phyloP scores from a whole-genome alignment of 2,797 vertebrate genomes.

The Brachyalestes nurse region DNA sequence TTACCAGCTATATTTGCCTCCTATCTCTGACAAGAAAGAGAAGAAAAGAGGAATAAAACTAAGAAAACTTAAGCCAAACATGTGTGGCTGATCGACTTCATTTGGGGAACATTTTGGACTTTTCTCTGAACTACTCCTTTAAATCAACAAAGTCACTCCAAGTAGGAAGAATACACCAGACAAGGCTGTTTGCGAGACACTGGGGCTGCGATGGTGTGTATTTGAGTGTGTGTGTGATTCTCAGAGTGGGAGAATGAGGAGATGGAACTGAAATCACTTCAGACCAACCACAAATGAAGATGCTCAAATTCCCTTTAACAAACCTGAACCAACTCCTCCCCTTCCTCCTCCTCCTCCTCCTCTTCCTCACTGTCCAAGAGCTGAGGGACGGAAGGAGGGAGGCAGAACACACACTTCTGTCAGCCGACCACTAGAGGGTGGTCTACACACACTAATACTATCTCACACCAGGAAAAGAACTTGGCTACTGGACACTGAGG shows the following conservation, averaged over 20 bases:
- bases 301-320: conserved; percentile 23
- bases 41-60: too few species aligned
- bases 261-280: conserved; percentile 14
- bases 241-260: conserved; percentile 6
- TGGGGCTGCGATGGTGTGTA: background rate
- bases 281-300: background rate
- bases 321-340: conserved; percentile 35
- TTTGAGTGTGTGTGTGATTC: conserved; percentile 5
- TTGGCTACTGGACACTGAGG: too few species aligned
- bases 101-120: background rate
- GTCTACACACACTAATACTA: background rate
- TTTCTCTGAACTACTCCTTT: background rate
- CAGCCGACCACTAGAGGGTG: conserved; percentile 17
- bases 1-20: too few species aligned
- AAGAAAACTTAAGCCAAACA: background rate
- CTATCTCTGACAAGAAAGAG: too few species aligned
- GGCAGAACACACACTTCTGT: conserved; percentile 34
- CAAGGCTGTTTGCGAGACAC: background rate
- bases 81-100: background rate
- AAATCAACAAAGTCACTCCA: background rate
- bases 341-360: conserved; percentile 34
- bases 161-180: background rate
- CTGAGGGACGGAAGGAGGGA: conserved; percentile 28
- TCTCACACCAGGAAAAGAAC: background rate
- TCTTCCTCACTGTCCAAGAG: conserved; percentile 49